Evolutionary conservation across 2,113 vertebrate genomes (phyloP), one percentile per base, ranked within the genome.

Genomic region (Seriola quinqueradiata): DNA sequence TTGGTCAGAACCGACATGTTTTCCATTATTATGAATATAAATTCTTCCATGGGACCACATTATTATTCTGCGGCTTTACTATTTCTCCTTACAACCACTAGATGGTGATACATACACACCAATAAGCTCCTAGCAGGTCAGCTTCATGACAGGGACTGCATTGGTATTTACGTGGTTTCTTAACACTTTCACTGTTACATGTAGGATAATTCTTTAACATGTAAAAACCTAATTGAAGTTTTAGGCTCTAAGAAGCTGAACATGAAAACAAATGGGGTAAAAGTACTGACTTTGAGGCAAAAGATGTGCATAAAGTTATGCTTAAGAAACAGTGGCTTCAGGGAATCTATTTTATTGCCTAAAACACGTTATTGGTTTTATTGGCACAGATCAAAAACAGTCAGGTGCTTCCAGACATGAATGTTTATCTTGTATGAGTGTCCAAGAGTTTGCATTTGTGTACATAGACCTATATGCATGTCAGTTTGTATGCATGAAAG

Each of bases 31-130:
- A 10, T 11, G 3, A 55, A 52, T 7, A 52, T 21, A 21, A 17
- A 16, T 70, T 42, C 13, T 57, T 40, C 40, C 2, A 8, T 50
- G 32, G 12, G 17, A 72, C 52, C 11, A 4, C 7, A 3, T 23
- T 44, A 21, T 4, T 21, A 16, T 28, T 1, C 8, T 46, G 3
- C 0, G 13, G 13, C 10, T 13, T 4, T 10, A 23, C 2, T 0
- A 28, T 9, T 86, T 87, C 54, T 70, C n/a, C 5, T 23, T 1
- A 6, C 6, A 2, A 40, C 85, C 92, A 88, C 91, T 84, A 92
- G 92, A 89, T 92, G 92, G 90, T 2, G 65, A 72, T 77, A 70
- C 13, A 71, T n/a, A 70, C 84, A 70, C 69, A 90, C 0, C 57
- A 75, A 89, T 89, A 1, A 75, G 69, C 70, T 28, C 12, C 19